Evolutionary conservation across 1,140 invertebrate genomes (phyloP).

Genomic region (Campoletis sonorensis): DNA sequence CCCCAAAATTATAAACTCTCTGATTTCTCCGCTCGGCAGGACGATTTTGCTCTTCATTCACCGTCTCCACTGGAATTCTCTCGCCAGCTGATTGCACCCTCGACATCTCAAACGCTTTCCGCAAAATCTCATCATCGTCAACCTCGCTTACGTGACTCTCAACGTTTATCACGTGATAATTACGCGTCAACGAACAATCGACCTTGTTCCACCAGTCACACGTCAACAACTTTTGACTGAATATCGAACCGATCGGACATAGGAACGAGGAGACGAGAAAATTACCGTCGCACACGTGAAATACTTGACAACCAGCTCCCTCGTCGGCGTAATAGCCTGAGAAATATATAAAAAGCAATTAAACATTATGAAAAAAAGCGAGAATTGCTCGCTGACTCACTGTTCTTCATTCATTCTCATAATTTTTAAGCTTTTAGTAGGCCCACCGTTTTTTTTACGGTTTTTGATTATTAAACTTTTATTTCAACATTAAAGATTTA

Average conservation of each 20-base stretch:
- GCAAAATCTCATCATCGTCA: slow-evolving; percentile 71
- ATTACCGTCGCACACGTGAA: slow-evolving; percentile 77
- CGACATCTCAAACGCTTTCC: slow-evolving; percentile 71
- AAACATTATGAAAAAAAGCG: not conserved
- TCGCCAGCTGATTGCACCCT: slow-evolving; percentile 58
- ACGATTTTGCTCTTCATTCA: not conserved
- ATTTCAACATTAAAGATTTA: no score
- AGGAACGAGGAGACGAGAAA: slow-evolving; percentile 76
- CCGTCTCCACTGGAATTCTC: slow-evolving; percentile 31
- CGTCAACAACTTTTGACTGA: slow-evolving; percentile 77
- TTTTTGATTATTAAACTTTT: no score
- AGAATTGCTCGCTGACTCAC: no score
- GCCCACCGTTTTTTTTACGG: no score
- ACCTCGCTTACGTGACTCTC: slow-evolving; percentile 61
- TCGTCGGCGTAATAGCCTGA: slow-evolving; percentile 76
- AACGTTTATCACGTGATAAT: slow-evolving; percentile 64
- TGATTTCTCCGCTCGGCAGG: not conserved
- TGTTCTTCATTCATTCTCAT: no score
- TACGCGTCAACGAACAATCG: slow-evolving; percentile 70
- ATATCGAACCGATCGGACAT: slow-evolving; percentile 79
- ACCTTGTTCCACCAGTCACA: slow-evolving; percentile 80
- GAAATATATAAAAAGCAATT: slow-evolving; percentile 34
- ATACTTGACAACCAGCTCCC: slow-evolving; percentile 76
- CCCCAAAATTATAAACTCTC: slow-evolving; percentile 12
- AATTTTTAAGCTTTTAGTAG: no score